phyloP scores from a whole-genome alignment of 2,113 vertebrate species.

The Seriola quinqueradiata region DNA sequence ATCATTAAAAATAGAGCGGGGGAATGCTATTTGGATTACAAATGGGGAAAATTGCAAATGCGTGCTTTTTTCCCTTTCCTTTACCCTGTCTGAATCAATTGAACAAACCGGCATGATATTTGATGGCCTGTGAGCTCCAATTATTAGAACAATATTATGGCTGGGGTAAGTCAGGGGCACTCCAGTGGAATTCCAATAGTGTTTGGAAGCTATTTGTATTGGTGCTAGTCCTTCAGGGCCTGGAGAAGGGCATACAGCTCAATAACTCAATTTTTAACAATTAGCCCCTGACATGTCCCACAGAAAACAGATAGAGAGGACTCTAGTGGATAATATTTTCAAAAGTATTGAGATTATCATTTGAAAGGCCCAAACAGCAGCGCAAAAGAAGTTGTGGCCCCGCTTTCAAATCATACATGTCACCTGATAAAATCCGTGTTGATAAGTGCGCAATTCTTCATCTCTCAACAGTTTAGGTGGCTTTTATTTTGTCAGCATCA shows the following conservation, averaged over 20 bases:
- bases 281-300: slow-evolving; percentile 84
- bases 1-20: slow-evolving; percentile 69
- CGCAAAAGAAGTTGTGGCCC: slow-evolving; percentile 31
- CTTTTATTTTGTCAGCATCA: slow-evolving; percentile 68
- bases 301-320: slow-evolving; percentile 77
- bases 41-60: slow-evolving; percentile 72
- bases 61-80: slow-evolving; percentile 48
- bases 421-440: slow-evolving; percentile 51
- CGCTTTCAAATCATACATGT: slow-evolving; percentile 52
- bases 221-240: slow-evolving; percentile 81
- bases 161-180: slow-evolving; percentile 72
- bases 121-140: slow-evolving; percentile 83
- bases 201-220: slow-evolving; percentile 82
- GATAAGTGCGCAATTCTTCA: slow-evolving; percentile 55
- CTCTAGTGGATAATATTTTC: slow-evolving; percentile 75
- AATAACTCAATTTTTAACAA: slow-evolving; percentile 88
- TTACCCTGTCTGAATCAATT: slow-evolving; percentile 84
- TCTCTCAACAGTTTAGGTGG: slow-evolving; percentile 58
- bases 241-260: slow-evolving; percentile 83
- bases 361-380: slow-evolving; percentile 46
- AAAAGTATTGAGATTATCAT: slow-evolving; percentile 66
- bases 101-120: slow-evolving; percentile 83
- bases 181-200: slow-evolving; percentile 82
- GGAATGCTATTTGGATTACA: slow-evolving; percentile 67
- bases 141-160: slow-evolving; percentile 87